These are phyloP conservation scores for Archocentrus centrarchus DNA, from an alignment of 2,113 vertebrate species.

Conservation along the genomic window DNA sequence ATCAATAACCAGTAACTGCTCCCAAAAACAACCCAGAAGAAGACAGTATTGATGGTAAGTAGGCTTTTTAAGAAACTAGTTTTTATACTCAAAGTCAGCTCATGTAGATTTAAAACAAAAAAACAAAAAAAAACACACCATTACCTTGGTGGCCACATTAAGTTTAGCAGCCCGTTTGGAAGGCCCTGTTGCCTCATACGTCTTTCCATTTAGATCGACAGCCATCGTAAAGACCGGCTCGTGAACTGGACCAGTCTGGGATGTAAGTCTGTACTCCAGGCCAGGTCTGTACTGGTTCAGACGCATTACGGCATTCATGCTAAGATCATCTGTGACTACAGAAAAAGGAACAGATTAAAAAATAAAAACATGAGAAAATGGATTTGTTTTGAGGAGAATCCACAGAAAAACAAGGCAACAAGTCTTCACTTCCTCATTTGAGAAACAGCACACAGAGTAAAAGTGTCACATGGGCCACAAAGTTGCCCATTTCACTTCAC, in stretches of 20 bases:
- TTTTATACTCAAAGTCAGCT: neutral
- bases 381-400: neutral
- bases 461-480: neutral
- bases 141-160: constrained; percentile 93
- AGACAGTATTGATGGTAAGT: neutral
- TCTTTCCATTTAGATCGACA: constrained; percentile 91
- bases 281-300: constrained; percentile 94
- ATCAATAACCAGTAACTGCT: neutral
- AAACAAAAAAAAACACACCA: neutral
- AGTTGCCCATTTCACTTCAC: accelerated
- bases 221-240: constrained; percentile 96
- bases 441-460: neutral
- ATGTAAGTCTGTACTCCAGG: constrained; percentile 90
- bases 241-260: constrained; percentile 93
- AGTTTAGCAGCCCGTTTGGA: constrained; percentile 95
- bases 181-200: constrained; percentile 90
- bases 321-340: constrained; percentile 84
- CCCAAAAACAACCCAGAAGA: neutral
- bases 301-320: constrained; percentile 95
- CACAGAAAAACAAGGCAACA: neutral
- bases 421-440: neutral
- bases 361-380: neutral
- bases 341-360: neutral
- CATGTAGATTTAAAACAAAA: neutral
- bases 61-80: neutral